Evolutionary conservation across 2,888 invertebrate genomes (phyloP).

Genomic region (Eustalomyia histrio): DNA sequence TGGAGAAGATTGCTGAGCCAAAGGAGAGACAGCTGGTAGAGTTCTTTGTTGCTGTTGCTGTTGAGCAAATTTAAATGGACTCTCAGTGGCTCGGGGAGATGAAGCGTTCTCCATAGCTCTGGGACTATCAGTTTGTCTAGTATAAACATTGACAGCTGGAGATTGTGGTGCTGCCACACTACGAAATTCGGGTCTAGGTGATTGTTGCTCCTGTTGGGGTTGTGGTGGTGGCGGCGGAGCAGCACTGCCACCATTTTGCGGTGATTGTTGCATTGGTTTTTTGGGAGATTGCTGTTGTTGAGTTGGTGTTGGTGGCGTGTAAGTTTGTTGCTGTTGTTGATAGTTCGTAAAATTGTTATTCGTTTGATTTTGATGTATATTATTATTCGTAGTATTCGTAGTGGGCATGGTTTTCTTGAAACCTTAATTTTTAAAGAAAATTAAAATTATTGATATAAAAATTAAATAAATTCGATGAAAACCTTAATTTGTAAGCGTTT

Average conservation of each 20-base stretch:
- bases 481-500: too few species aligned
- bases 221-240: slow-evolving; percentile 45
- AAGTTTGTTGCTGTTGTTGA: slow-evolving; percentile 67
- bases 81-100: slow-evolving; percentile 66
- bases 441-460: too few species aligned
- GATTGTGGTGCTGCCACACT: slow-evolving; percentile 75
- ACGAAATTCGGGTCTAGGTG: slow-evolving; percentile 72
- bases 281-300: slow-evolving; percentile 49
- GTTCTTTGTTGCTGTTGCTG: slow-evolving; percentile 67
- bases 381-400: slow-evolving; percentile 54
- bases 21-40: slow-evolving; percentile 62
- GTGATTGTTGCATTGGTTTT: slow-evolving; percentile 50
- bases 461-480: too few species aligned
- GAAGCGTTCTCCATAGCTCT: slow-evolving; percentile 63
- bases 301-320: slow-evolving; percentile 65
- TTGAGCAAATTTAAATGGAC: slow-evolving; percentile 68
- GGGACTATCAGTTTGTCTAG: slow-evolving; percentile 74
- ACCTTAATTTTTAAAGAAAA: slow-evolving; percentile 39
- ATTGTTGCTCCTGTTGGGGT: slow-evolving; percentile 67
- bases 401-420: slow-evolving; percentile 63
- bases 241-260: slow-evolving; percentile 32
- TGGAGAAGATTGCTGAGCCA: slow-evolving; percentile 69
- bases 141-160: slow-evolving; percentile 72
- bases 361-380: slow-evolving; percentile 54
- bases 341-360: slow-evolving; percentile 63